These are phyloP conservation scores for Amphipyra berbera DNA, from an alignment of 2,888 invertebrate genomes.

Conservation along the genomic window DNA sequence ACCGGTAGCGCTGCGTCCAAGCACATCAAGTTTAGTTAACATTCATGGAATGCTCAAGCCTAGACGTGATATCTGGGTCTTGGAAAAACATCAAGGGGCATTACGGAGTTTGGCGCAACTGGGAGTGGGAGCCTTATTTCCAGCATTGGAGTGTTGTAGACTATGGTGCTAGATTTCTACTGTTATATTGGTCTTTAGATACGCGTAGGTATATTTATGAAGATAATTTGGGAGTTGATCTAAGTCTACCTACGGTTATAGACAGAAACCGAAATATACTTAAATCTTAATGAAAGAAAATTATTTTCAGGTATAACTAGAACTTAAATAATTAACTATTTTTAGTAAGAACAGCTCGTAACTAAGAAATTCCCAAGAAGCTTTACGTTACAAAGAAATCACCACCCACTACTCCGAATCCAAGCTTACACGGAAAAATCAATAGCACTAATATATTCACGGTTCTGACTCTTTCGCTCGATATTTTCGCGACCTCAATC, in stretches of 20 bases:
- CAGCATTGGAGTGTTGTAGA: not conserved
- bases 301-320: not conserved
- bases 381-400: conserved; percentile 14
- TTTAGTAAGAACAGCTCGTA: not conserved
- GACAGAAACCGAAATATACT: not conserved
- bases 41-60: not conserved
- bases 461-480: conserved; percentile 29
- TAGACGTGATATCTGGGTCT: not conserved
- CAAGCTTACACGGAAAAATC: conserved; percentile 40
- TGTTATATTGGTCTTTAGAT: conserved; percentile 3
- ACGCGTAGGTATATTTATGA: not conserved
- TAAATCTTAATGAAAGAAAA: not conserved
- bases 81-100: not conserved
- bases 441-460: conserved; percentile 46
- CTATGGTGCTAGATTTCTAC: not conserved
- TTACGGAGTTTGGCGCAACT: not conserved
- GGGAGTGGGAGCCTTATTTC: not conserved
- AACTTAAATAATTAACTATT: not conserved
- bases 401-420: conserved; percentile 18
- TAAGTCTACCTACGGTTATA: not conserved
- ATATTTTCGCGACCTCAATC: conserved; percentile 37
- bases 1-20: conserved; percentile 94
- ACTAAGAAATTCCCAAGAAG: conserved; percentile 14
- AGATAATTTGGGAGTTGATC: not conserved
- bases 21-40: conserved; percentile 26